Conservation (phyloP, 2,888 invertebrate species). For the Agrochola litura region DNA sequence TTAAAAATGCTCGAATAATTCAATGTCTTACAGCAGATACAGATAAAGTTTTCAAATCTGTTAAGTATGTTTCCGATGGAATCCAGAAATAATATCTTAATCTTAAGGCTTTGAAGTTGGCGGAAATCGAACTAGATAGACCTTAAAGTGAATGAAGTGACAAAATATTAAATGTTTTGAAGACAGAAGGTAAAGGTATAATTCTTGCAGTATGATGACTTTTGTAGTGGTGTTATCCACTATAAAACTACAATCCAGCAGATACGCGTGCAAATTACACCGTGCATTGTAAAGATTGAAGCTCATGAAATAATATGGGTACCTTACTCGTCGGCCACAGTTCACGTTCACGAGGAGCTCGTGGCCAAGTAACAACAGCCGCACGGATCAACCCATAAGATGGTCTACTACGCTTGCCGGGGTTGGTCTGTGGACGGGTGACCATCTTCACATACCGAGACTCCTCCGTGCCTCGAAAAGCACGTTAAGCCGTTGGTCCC, state of each 20-base stretch:
- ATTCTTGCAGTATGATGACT: background rate
- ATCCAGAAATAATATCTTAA: conserved; percentile 57
- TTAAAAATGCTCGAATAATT: conserved; percentile 53
- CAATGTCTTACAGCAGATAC: conserved; percentile 47
- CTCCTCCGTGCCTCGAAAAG: too few relatives aligned
- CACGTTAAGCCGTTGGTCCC: too few relatives aligned
- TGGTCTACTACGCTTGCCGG: too few relatives aligned
- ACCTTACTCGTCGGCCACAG: too few relatives aligned
- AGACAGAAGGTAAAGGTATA: background rate
- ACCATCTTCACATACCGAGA: too few relatives aligned
- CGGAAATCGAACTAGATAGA: conserved; percentile 27
- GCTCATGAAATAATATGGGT: too few relatives aligned
- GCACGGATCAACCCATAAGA: too few relatives aligned
- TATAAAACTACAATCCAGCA: background rate
- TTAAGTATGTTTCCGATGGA: conserved; percentile 66
- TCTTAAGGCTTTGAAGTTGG: conserved; percentile 45
- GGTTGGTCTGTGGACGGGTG: too few relatives aligned
- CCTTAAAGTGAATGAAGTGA: background rate
- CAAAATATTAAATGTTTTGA: background rate
- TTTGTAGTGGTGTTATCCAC: background rate
- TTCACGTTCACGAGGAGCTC: too few relatives aligned
- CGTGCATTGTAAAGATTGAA: too few relatives aligned
- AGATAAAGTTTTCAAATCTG: conserved; percentile 73
- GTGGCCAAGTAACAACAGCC: too few relatives aligned
- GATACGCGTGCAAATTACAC: background rate